These are phyloP conservation scores for Alectura lathami DNA, from an alignment of 2,113 vertebrate genomes.

Conservation along the genomic window DNA sequence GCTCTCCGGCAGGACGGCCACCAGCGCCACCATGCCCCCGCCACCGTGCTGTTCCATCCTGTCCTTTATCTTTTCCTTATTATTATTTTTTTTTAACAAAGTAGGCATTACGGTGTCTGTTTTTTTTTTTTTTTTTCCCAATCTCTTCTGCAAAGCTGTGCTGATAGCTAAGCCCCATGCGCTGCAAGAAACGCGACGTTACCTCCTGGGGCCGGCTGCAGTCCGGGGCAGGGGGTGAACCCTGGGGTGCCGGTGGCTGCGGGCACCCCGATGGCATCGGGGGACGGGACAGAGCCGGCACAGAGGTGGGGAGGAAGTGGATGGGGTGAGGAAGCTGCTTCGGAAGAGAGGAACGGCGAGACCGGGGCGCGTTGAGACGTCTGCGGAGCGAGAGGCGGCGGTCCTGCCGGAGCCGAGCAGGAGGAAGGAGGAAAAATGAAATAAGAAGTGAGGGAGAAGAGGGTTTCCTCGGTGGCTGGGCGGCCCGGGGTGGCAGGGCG, in stretches of 20 bases:
- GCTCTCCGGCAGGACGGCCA: neutral
- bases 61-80: neutral
- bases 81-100: neutral
- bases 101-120: neutral
- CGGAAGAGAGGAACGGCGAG: neutral
- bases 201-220: neutral
- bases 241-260: neutral
- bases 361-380: constrained; percentile 9
- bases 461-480: constrained; percentile 55
- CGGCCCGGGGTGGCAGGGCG: neutral
- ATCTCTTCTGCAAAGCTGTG: constrained; percentile 29
- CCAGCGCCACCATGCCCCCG: neutral
- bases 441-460: constrained; percentile 57
- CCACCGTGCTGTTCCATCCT: neutral
- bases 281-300: neutral
- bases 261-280: neutral
- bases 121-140: neutral
- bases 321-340: neutral
- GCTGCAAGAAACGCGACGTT: neutral
- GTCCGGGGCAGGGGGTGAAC: neutral
- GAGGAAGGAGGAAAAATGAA: constrained; percentile 41
- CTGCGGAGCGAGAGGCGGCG: constrained; percentile 71
- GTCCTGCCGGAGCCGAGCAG: constrained; percentile 65
- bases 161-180: neutral
- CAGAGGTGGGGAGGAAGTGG: neutral